Base-by-base conservation (phyloP, 2,888 invertebrate species). In the Listrodromus nycthemerus region DNA sequence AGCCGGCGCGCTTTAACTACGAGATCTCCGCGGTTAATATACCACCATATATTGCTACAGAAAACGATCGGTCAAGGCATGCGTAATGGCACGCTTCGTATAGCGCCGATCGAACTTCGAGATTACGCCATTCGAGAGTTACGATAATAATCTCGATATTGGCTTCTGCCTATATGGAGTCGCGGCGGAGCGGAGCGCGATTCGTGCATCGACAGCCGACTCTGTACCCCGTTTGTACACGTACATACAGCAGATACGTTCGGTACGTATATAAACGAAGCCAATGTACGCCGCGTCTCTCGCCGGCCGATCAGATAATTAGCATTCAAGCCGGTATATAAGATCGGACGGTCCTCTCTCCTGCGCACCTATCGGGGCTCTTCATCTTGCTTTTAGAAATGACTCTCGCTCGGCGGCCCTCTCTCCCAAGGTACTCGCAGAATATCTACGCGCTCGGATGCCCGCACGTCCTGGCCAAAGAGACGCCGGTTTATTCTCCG, bases 71-170 rank as follows among this genome's bases (percentile, higher is more conserved):
- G 86, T 86, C 85, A 87, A 77, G 86, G 87, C 87, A 87, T 87
- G 88, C 87, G 89, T 91, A 92, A 91, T 92, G 91, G 91, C 91
- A 91, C 91, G 90, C 91, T 91, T 87, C 89, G 87, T 80, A 81
- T 63, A 82, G 86, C 86, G 91, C 89, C 88, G 90, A 89, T 89
- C 87, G 80, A 80, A 78, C 80, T 55, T 52, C 80, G 86, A 91
- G 92, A 92, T 92, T 91, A 88, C 87, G 86, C 89, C 88, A 89
- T 89, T 86, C 88, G 85, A 84, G 89, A 88, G 86, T 86, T 86
- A 87, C 88, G 92, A 92, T 92, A 92, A 89, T 90, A 86, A 92
- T 92, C 92, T 91, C 86, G 89, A 91, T 91, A 91, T 91, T 90
- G 90, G 90, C 91, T 90, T 88, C 90, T 89, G 91, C 89, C 90